These are phyloP conservation scores for Siniperca scherzeri DNA, from an alignment of 2,797 vertebrate genomes.

Conservation along the genomic window DNA sequence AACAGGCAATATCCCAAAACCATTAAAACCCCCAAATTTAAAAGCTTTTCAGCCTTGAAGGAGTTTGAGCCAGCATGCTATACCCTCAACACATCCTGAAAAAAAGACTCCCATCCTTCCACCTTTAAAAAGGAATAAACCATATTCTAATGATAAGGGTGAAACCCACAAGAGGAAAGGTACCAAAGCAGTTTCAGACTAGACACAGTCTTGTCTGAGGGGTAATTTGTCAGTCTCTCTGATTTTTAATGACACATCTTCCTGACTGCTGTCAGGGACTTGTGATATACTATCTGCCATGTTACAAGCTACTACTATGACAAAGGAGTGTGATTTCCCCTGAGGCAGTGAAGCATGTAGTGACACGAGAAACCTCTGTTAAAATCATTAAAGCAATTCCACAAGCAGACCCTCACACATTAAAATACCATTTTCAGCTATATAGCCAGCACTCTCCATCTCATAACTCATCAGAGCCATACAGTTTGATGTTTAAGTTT, in stretches of 20 bases:
- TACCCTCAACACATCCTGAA: conserved; percentile 37
- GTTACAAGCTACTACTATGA: conserved; percentile 74
- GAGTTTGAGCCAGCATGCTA: conserved; percentile 44
- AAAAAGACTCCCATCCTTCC: conserved; percentile 31
- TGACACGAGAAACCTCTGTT: conserved; percentile 85
- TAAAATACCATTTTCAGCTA: conserved; percentile 43
- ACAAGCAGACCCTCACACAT: conserved; percentile 35
- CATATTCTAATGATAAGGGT: conserved; percentile 73
- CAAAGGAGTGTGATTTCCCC: conserved; percentile 58
- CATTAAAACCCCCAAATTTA: conserved; percentile 75
- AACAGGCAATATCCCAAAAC: conserved; percentile 77
- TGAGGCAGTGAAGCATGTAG: conserved; percentile 59
- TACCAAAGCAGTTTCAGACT: conserved; percentile 44
- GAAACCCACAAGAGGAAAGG: conserved; percentile 67
- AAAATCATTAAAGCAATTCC: conserved; percentile 57
- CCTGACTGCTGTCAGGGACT: conserved; percentile 38
- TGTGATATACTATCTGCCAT: conserved; percentile 77
- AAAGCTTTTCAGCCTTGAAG: conserved; percentile 51
- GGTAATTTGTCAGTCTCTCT: conserved; percentile 67
- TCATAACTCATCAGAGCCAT: conserved; percentile 34
- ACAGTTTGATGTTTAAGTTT: conserved; percentile 51
- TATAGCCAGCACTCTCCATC: not conserved
- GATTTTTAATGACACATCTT: conserved; percentile 71
- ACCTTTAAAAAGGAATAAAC: conserved; percentile 45
- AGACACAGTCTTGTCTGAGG: conserved; percentile 63